phyloP scores from a whole-genome alignment of 2,888 invertebrate species.

The Coleophora deauratella region DNA sequence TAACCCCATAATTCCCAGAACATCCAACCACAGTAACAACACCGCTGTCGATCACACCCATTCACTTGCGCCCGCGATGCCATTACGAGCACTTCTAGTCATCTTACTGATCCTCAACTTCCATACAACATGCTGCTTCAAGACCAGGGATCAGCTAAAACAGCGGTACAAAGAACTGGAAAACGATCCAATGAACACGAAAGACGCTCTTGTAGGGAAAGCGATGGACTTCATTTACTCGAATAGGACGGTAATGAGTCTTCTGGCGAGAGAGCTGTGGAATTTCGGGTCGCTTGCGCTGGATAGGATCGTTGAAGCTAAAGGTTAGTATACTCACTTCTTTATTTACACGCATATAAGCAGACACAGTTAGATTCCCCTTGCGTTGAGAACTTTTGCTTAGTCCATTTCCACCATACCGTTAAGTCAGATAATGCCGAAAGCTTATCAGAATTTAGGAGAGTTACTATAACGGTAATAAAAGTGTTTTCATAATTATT shows the following conservation, averaged over 20 bases:
- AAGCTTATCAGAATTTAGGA: too few species aligned
- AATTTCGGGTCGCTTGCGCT: conserved; percentile 49
- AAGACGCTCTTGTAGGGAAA: conserved; percentile 42
- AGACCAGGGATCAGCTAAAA: conserved; percentile 35
- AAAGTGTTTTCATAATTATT: too few species aligned
- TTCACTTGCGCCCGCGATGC: conserved; percentile 23
- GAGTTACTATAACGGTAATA: too few species aligned
- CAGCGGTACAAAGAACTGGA: conserved; percentile 25
- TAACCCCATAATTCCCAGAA: conserved; percentile 6
- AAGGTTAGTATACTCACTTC: conserved; percentile 22
- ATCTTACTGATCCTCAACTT: conserved; percentile 25
- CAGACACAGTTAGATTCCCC: too few species aligned
- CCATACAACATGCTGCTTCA: conserved; percentile 20
- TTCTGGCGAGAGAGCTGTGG: conserved; percentile 55
- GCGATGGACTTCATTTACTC: conserved; percentile 59
- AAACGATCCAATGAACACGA: conserved; percentile 1
- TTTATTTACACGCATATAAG: neutral
- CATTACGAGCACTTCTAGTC: conserved; percentile 19
- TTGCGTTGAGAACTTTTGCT: too few species aligned
- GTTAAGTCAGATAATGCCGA: too few species aligned
- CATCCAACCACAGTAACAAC: conserved; percentile 2
- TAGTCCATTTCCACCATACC: too few species aligned
- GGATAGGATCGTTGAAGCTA: conserved; percentile 44
- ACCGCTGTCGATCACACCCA: conserved; percentile 1
- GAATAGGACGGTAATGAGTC: conserved; percentile 50